Conservation (phyloP, 2,797 vertebrate species). For the Anguilla marmorata region DNA sequence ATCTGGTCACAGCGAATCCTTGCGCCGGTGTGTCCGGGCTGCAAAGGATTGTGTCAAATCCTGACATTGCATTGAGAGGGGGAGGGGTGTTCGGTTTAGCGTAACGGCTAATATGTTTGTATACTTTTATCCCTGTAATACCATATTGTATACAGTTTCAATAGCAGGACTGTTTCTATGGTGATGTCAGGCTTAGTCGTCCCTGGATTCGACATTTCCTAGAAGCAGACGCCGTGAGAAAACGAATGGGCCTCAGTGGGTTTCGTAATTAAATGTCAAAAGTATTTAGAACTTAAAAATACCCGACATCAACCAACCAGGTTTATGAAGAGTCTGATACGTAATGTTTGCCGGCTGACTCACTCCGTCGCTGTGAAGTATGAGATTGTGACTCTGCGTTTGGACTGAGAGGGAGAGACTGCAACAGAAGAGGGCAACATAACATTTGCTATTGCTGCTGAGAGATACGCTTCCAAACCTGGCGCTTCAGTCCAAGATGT, state of each 20-base stretch:
- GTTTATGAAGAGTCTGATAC: not conserved
- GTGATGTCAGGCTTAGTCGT: not conserved
- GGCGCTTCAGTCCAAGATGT: not conserved
- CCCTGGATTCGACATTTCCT: not conserved
- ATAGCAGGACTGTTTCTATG: not conserved
- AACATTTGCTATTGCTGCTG: not conserved
- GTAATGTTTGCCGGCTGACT: not conserved
- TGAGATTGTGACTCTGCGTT: not conserved
- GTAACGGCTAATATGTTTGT: not conserved
- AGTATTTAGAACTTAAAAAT: not conserved
- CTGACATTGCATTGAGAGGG: not conserved
- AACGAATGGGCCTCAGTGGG: not conserved
- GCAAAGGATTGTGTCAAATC: not conserved
- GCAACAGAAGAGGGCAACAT: conserved; percentile 11
- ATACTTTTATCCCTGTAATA: not conserved
- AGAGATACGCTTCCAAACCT: not conserved
- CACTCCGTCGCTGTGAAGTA: not conserved
- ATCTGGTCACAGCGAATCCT: not conserved
- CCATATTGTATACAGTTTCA: not conserved
- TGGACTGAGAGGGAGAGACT: not conserved
- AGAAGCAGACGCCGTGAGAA: not conserved
- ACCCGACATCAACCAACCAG: not conserved
- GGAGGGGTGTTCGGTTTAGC: not conserved
- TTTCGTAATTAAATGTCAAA: not conserved
- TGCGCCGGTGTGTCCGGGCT: not conserved